Evolutionary conservation across 2,113 vertebrate genomes (phyloP), one percentile per base, ranked within the genome.

Genomic region (Psilopsiagon aurifrons): DNA sequence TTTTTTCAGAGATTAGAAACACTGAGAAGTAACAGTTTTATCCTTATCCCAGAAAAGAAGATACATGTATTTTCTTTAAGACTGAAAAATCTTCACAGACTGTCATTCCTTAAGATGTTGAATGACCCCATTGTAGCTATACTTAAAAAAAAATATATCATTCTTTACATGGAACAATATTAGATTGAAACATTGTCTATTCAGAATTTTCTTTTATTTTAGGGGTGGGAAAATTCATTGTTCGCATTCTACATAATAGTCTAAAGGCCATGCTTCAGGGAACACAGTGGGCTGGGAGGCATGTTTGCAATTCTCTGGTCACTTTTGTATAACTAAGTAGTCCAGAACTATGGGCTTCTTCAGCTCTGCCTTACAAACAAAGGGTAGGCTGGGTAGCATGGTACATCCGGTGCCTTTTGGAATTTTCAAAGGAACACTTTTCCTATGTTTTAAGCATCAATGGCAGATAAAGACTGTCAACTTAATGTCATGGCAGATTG

Each of bases 401-500:
- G 94, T 89, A 93, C 95, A 97, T 97, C 96, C 95, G 74, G 95
- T 93, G 97, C 96, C 97, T 98, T 95, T 94, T 96, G 90, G 95
- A 98, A 95, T 96, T 96, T 97, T 92, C 94, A 97, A 83, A 95
- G 91, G 94, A 95, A 92, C 94, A 94, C 96, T 93, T 90, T 98
- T 94, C 95, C 97, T 97, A 96, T 98, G 97, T 98, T 98, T 95
- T 97, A 96, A 97, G 95, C 96, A 96, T 98, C 98, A 98, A 98
- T 97, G 95, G 94, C 94, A 97, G 95, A 98, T 95, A 97, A 98
- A 96, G 92, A 91, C 97, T 98, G 98, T 98, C 98, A 97, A 94
- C 47, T 94, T 94, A 97, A 98, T 98, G 97, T 97, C 97, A 97
- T 91, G 95, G 96, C 49, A 37, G 35, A 91, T 90, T 95, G 95